phyloP scores from a whole-genome alignment of 1,140 invertebrate species.

The Drosophila ananassae region DNA sequence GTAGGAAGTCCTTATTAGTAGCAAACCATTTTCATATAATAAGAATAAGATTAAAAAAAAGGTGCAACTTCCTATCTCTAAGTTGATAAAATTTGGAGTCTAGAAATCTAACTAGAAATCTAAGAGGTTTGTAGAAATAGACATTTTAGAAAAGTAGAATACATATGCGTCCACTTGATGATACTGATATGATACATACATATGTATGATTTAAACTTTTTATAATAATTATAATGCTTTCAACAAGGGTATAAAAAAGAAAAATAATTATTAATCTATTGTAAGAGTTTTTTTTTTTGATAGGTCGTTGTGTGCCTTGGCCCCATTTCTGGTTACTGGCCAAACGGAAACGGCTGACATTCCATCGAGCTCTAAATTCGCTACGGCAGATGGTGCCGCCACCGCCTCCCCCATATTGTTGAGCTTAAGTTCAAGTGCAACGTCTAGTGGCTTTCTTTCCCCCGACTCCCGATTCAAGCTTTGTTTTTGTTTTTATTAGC shows the following conservation, averaged over 20 bases:
- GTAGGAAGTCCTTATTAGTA: no score
- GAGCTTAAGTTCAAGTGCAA: slow-evolving; percentile 33
- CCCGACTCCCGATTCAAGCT: slow-evolving; percentile 15
- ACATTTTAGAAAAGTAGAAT: no score
- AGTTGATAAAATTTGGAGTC: no score
- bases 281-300: background rate
- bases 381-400: slow-evolving; percentile 3
- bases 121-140: no score
- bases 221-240: no score
- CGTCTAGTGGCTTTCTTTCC: slow-evolving; percentile 37
- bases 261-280: background rate
- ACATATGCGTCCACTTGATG: no score
- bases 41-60: no score
- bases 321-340: slow-evolving; percentile 53
- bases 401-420: background rate
- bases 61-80: no score
- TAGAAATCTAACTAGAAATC: no score
- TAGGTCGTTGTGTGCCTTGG: slow-evolving; percentile 63
- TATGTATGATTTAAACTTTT: no score
- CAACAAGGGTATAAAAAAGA: background rate
- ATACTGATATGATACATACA: no score
- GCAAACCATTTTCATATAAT: no score
- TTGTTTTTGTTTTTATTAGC: slow-evolving; percentile 72
- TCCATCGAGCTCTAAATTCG: slow-evolving; percentile 25
- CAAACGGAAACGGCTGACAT: slow-evolving; percentile 16